These are phyloP conservation scores for Epistrophe eligans DNA, from an alignment of 2,888 invertebrate species.

Conservation along the genomic window DNA sequence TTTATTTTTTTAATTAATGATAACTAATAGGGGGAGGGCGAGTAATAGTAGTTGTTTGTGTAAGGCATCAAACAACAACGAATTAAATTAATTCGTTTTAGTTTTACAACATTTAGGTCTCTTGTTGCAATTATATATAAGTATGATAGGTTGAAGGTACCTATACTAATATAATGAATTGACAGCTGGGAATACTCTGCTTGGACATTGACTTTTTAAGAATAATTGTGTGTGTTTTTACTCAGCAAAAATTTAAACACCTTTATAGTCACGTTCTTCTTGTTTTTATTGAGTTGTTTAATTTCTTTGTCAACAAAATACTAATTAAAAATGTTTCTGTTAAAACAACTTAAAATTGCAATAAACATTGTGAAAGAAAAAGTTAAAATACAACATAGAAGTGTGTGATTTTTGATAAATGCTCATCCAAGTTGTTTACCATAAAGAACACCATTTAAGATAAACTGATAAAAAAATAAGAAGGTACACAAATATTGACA, in stretches of 20 bases:
- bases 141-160: neutral
- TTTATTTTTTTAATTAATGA: slow-evolving; percentile 60
- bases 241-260: neutral
- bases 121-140: neutral
- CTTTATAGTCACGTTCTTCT: no score
- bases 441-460: no score
- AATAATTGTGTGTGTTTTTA: neutral
- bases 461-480: no score
- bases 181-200: neutral
- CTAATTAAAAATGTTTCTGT: no score
- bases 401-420: no score
- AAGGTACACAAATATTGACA: no score
- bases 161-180: neutral
- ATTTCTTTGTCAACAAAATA: no score
- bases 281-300: no score
- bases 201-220: neutral
- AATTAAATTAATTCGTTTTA: slow-evolving; percentile 33
- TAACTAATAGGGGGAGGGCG: slow-evolving; percentile 33
- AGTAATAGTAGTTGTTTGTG: neutral
- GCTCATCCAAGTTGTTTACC: no score
- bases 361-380: no score
- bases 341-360: no score
- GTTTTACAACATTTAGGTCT: neutral
- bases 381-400: no score
- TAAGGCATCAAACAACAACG: slow-evolving; percentile 22